These are phyloP conservation scores for Sphenopsis melanotis DNA, from an alignment of 2,797 vertebrate genomes.

Conservation along the genomic window DNA sequence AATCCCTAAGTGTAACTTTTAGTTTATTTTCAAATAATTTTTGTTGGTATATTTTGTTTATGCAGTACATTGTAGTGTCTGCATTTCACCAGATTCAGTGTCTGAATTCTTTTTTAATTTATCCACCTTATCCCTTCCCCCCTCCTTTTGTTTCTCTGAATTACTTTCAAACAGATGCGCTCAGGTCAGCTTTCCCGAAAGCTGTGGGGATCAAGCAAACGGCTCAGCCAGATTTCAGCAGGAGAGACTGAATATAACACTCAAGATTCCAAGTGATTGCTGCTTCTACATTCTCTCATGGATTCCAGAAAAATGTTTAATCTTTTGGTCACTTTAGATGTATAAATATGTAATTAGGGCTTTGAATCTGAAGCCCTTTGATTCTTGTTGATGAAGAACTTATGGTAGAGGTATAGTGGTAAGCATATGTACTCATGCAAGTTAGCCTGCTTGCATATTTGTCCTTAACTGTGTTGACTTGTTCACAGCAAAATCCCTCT, in stretches of 20 bases:
- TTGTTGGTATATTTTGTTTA: conserved; percentile 42
- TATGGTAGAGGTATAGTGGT: conserved; percentile 23
- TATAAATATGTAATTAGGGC: not conserved
- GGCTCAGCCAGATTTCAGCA: conserved; percentile 92
- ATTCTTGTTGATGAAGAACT: not conserved
- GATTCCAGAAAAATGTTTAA: conserved; percentile 64
- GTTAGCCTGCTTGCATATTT: not conserved
- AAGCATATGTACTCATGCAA: not conserved
- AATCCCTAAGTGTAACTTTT: conserved; percentile 25
- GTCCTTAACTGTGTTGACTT: not conserved
- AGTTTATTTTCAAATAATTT: conserved; percentile 32
- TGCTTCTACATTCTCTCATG: conserved; percentile 59
- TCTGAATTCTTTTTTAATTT: conserved; percentile 69
- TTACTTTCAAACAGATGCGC: conserved; percentile 88
- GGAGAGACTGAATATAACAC: conserved; percentile 94
- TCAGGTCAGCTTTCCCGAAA: conserved; percentile 94
- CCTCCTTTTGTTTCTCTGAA: conserved; percentile 70
- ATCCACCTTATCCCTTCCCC: conserved; percentile 65
- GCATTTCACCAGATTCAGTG: conserved; percentile 61
- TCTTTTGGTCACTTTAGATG: conserved; percentile 64
- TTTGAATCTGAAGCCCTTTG: conserved; percentile 22
- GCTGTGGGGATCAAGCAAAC: conserved; percentile 95
- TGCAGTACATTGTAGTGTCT: conserved; percentile 45
- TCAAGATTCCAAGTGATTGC: conserved; percentile 81
- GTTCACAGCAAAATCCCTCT: not conserved